A percentile compares a stretch with the other conserved stretches of the same genome.
These are phyloP conservation scores for Littorina saxatilis DNA, from an alignment of 1,140 invertebrate genomes.

Conservation along the genomic window DNA sequence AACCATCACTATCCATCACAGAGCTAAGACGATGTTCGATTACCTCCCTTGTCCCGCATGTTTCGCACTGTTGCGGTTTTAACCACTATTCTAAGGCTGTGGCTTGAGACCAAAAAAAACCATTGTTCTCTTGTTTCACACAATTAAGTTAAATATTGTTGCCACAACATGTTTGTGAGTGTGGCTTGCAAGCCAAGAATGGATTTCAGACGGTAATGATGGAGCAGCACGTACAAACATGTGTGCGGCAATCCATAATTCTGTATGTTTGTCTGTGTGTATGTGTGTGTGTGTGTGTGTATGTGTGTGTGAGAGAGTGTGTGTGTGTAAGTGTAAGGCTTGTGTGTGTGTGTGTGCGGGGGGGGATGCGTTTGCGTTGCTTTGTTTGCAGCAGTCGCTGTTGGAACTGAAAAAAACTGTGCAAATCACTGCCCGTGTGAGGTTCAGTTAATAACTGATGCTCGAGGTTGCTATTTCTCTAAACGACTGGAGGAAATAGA, in stretches of 20 bases:
- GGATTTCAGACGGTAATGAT: too few relatives aligned
- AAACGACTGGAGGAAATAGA: neutral
- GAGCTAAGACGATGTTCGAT: too few relatives aligned
- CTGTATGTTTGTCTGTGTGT: neutral
- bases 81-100: too few relatives aligned
- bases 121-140: too few relatives aligned
- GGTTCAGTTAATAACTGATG: too few relatives aligned
- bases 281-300: neutral
- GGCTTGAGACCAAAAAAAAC: too few relatives aligned
- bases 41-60: too few relatives aligned
- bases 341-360: neutral
- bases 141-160: neutral
- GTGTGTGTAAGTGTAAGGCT: neutral
- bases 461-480: neutral
- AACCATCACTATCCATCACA: too few relatives aligned
- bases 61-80: too few relatives aligned
- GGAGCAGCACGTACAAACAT: neutral
- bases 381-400: too few relatives aligned
- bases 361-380: neutral
- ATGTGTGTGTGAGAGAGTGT: neutral
- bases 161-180: neutral
- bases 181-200: neutral
- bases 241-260: neutral
- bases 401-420: neutral
- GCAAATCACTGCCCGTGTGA: neutral